phyloP scores from a whole-genome alignment of 2,888 invertebrate genomes.

The Cheilosia soror region DNA sequence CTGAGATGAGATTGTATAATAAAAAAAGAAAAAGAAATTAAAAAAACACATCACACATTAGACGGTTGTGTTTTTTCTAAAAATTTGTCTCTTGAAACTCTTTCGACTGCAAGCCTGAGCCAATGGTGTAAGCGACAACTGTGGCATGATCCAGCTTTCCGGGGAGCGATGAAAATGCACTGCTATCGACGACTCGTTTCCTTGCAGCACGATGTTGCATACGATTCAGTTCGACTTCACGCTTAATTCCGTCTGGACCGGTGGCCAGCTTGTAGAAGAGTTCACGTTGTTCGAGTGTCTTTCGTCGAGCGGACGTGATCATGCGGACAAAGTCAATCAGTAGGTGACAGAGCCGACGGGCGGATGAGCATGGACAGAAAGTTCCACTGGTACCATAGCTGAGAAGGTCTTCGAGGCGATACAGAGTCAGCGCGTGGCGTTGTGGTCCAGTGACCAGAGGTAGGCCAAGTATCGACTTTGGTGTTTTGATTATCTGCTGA shows the following conservation, averaged over 20 bases:
- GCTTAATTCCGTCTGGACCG: slow-evolving; percentile 84
- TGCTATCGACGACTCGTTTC: slow-evolving; percentile 89
- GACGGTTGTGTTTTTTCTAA: slow-evolving; percentile 75
- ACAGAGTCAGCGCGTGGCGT: slow-evolving; percentile 89
- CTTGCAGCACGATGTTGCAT: slow-evolving; percentile 88
- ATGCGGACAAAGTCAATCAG: slow-evolving; percentile 91
- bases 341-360: slow-evolving; percentile 88
- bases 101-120: slow-evolving; percentile 83
- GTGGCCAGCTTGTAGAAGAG: slow-evolving; percentile 87
- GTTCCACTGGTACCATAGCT: slow-evolving; percentile 88
- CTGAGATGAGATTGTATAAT: slow-evolving; percentile 56
- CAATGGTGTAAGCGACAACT: slow-evolving; percentile 91
- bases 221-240: slow-evolving; percentile 86
- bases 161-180: slow-evolving; percentile 88
- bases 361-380: slow-evolving; percentile 86
- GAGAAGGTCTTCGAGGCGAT: slow-evolving; percentile 90
- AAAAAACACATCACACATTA: slow-evolving; percentile 5
- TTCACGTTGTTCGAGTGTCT: slow-evolving; percentile 92
- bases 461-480: slow-evolving; percentile 85
- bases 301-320: slow-evolving; percentile 92
- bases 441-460: slow-evolving; percentile 90
- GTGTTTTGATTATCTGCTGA: slow-evolving; percentile 80
- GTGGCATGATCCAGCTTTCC: slow-evolving; percentile 96
- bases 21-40: neutral
- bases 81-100: slow-evolving; percentile 83